These are phyloP conservation scores for Amitus sp. DNA, from an alignment of 2,888 invertebrate species.

Conservation along the genomic window DNA sequence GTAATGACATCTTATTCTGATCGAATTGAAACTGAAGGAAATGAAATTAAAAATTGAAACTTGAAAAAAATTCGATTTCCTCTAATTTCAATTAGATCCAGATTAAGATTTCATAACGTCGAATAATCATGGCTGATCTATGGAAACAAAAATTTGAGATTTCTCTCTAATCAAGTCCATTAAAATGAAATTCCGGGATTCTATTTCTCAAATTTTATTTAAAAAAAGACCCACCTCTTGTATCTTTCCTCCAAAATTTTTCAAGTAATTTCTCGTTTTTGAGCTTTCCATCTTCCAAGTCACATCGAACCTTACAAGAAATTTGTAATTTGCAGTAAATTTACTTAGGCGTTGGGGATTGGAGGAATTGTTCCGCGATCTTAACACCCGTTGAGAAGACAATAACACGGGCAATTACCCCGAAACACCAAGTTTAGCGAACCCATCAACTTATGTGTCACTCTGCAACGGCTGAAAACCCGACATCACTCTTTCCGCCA, in stretches of 20 bases:
- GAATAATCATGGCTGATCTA: too few species aligned
- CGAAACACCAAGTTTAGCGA: conserved; percentile 42
- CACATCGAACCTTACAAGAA: conserved; percentile 39
- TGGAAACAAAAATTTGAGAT: too few species aligned
- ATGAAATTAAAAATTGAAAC: too few species aligned
- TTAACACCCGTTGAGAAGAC: conserved; percentile 47
- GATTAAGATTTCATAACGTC: too few species aligned
- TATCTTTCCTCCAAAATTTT: conserved; percentile 34
- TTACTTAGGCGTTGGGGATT: conserved; percentile 48
- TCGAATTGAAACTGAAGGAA: too few species aligned
- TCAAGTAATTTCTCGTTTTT: conserved; percentile 27
- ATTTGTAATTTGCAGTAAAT: conserved; percentile 51
- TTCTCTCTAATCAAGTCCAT: too few species aligned
- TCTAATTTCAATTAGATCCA: too few species aligned
- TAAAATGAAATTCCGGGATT: too few species aligned
- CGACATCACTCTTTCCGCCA: not conserved
- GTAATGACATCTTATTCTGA: too few species aligned
- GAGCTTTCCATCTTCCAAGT: conserved; percentile 26
- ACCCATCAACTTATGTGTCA: conserved; percentile 43
- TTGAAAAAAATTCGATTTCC: too few species aligned
- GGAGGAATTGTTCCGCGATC: conserved; percentile 48
- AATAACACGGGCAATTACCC: conserved; percentile 52
- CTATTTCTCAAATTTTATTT: too few species aligned
- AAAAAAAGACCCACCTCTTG: conserved; percentile 1
- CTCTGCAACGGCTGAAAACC: conserved; percentile 13